A percentile compares a stretch with the other conserved stretches of the same genome.
phyloP scores from a whole-genome alignment of 2,113 vertebrate species.

The Lagopus leucura region DNA sequence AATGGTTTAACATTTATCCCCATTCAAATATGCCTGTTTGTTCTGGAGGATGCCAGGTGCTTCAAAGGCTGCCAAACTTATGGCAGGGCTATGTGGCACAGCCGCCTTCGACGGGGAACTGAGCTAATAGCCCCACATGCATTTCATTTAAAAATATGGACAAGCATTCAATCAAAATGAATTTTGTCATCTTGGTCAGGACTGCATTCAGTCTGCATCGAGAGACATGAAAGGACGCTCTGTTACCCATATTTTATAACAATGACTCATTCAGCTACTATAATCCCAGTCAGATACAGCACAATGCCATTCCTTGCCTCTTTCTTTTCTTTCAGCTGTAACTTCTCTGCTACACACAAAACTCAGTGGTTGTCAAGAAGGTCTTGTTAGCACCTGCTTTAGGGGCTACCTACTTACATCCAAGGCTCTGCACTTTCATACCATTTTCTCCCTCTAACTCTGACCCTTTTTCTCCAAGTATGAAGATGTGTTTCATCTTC shows the following conservation, averaged over 20 bases:
- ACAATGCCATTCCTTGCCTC: constrained; percentile 49
- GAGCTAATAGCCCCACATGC: constrained; percentile 37
- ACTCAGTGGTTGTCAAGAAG: constrained; percentile 51
- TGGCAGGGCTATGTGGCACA: neutral
- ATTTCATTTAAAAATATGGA: constrained; percentile 62
- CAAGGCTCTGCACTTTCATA: constrained; percentile 50
- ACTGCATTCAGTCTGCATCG: constrained; percentile 13
- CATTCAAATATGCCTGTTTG: constrained; percentile 13
- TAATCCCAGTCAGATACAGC: constrained; percentile 50
- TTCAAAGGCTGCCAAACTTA: constrained; percentile 45
- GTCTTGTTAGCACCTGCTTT: constrained; percentile 44
- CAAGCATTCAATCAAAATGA: constrained; percentile 43
- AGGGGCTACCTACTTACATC: constrained; percentile 35
- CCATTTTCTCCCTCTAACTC: neutral
- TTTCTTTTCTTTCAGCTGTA: constrained; percentile 47
- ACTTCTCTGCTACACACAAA: constrained; percentile 57
- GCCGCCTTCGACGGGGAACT: neutral
- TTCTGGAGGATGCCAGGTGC: constrained; percentile 51
- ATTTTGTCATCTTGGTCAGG: constrained; percentile 67
- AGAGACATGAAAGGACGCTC: constrained; percentile 66
- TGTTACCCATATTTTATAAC: constrained; percentile 2
- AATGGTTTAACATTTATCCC: constrained; percentile 40
- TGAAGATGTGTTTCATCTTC: constrained; percentile 23
- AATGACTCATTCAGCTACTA: constrained; percentile 49
- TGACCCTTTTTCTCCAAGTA: constrained; percentile 26